Base-by-base conservation (phyloP, 1,140 invertebrate genomes). In the Holcopasites calliopsidis region DNA sequence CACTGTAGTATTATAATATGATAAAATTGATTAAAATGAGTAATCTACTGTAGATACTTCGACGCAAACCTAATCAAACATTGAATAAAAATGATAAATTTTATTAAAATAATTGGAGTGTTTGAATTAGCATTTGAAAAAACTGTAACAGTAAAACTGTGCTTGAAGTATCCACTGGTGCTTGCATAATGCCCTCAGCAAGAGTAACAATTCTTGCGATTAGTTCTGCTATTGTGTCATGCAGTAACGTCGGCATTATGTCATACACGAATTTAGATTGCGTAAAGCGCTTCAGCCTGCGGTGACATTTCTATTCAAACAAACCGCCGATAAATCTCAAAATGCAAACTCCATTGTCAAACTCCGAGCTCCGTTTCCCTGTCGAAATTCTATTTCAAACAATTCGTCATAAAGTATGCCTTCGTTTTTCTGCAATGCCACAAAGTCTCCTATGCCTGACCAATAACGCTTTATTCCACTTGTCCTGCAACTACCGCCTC, bases 261-360 rank as follows among this genome's bases (percentile, higher is more conserved):
- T 73, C 71, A 73, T 73, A 42, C 50, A 28, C 61, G 61, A 73
- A 65, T 73, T 73, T 73, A 73, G 70, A 65, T 13, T 16, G 26
- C 13, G 50, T 54, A 13, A 42, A 73, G 40, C 60, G 18, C 18
- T 6, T 31, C 28, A 18, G 5, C 7, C 31, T 33, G 21, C 50
- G 26, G 21, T n/a, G 31, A 66, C 47, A 66, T 28, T 73, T 54
- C 3, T 42, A 21, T 31, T 40, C 28, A 35, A 40, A 62, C 42
- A 50, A 52, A 23, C 21, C 18, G 16, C 13, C 21, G 26, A 16
- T 50, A 26, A 26, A 62, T 50, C 49, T 28, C 1, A 0, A 40
- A 44, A n/a, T 1, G 10, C 26, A 26, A 61, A 18, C 58, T 18
- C 23, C 16, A 61, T 61, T 28, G 58, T 61, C 58, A 42, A 61